phyloP scores from a whole-genome alignment of 2,113 vertebrate species.

The Pseudopodoces humilis region DNA sequence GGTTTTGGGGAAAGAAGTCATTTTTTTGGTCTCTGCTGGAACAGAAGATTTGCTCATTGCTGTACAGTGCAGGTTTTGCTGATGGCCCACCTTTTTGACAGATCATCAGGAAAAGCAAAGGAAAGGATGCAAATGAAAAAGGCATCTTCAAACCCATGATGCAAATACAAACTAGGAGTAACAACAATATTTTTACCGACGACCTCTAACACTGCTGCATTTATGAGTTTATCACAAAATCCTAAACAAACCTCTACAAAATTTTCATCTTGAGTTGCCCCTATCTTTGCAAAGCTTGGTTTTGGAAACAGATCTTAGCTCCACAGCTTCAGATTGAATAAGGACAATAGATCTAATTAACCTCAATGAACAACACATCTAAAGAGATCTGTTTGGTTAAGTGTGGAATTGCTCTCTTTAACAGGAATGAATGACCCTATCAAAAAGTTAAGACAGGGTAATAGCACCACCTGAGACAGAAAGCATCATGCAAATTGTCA shows the following conservation, averaged over 20 bases:
- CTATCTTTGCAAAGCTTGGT: not conserved
- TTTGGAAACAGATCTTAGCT: not conserved
- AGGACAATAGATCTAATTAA: not conserved
- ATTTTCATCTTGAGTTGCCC: not conserved
- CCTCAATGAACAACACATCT: not conserved
- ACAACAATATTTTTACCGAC: conserved; percentile 8
- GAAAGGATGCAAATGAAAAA: conserved; percentile 4
- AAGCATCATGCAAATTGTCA: not conserved
- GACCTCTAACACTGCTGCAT: not conserved
- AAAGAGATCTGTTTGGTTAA: not conserved
- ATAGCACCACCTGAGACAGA: not conserved
- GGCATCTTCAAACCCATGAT: not conserved
- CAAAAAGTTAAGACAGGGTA: not conserved
- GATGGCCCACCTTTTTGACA: not conserved
- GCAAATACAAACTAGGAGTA: conserved; percentile 15
- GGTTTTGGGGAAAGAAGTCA: not conserved
- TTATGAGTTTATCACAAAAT: not conserved
- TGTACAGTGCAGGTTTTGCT: not conserved
- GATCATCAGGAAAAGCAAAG: conserved; percentile 25
- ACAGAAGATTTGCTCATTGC: conserved; percentile 8
- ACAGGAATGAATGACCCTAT: not conserved
- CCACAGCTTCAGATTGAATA: not conserved
- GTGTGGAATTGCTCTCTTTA: not conserved
- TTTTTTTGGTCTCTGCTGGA: not conserved
- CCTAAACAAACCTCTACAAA: not conserved